A percentile compares a stretch with the other conserved stretches of the same genome.
phyloP scores from a whole-genome alignment of 2,888 invertebrate genomes.

The Unio delphinus region DNA sequence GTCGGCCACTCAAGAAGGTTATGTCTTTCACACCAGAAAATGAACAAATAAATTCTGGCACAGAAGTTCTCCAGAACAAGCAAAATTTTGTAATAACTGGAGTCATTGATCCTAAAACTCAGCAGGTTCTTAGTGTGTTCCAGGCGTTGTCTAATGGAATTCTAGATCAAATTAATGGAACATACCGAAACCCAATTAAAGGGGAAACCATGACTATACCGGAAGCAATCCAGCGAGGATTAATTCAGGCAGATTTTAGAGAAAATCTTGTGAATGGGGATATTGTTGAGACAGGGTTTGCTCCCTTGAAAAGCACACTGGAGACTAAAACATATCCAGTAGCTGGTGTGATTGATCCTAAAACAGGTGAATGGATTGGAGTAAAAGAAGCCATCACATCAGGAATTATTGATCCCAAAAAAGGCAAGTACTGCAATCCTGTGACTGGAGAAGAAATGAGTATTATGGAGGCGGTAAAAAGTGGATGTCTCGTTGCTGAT shows the following conservation, averaged over 20 bases:
- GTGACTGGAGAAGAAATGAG: conserved; percentile 72
- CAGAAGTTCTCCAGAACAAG: conserved; percentile 50
- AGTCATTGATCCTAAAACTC: conserved; percentile 63
- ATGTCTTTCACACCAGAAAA: conserved; percentile 25
- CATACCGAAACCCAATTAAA: conserved; percentile 61
- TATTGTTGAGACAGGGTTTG: conserved; percentile 29
- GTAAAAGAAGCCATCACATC: conserved; percentile 82
- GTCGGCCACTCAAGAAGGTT: conserved; percentile 32
- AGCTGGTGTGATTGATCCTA: conserved; percentile 61
- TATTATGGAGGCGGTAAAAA: conserved; percentile 81
- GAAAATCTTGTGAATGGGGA: conserved; percentile 45
- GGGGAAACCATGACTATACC: conserved; percentile 64
- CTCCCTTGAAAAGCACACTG: conserved; percentile 45
- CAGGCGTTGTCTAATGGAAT: conserved; percentile 64
- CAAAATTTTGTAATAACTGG: conserved; percentile 48
- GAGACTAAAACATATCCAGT: conserved; percentile 53
- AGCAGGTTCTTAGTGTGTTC: conserved; percentile 59
- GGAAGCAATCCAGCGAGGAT: conserved; percentile 66
- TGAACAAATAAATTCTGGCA: conserved; percentile 19
- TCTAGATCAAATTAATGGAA: conserved; percentile 61
- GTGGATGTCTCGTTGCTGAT: conserved; percentile 76
- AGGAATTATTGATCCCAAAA: conserved; percentile 83
- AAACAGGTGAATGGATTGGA: conserved; percentile 74
- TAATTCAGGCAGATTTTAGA: conserved; percentile 59
- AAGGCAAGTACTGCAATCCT: conserved; percentile 76